Evolutionary conservation across 2,888 invertebrate species (phyloP).

Genomic region (Acleris cristana): DNA sequence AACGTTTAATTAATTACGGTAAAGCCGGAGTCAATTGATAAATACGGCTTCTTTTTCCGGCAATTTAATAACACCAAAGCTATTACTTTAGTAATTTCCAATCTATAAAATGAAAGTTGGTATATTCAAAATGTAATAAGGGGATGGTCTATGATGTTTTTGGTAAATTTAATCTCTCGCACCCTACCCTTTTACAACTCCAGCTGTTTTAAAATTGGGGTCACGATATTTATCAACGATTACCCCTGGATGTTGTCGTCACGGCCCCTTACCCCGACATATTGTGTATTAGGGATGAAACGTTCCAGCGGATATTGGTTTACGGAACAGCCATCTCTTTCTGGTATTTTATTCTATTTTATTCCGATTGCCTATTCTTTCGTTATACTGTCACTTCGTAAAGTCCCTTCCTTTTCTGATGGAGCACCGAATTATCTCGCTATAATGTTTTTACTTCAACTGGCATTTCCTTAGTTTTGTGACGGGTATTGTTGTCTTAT

Average conservation of each 20-base stretch:
- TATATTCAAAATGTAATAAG: background rate
- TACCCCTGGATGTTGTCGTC: conserved; percentile 33
- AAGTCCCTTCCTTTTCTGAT: conserved; percentile 21
- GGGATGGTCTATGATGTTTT: conserved; percentile 12
- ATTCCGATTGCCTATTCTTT: conserved; percentile 26
- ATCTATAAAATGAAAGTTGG: background rate
- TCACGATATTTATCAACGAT: conserved; percentile 34
- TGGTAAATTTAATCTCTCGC: conserved; percentile 20
- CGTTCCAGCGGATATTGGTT: conserved; percentile 32
- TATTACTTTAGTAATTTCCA: background rate
- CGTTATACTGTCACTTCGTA: conserved; percentile 21
- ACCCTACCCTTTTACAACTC: conserved; percentile 22
- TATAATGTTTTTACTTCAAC: conserved; percentile 4
- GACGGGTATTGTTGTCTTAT: conserved; percentile 11
- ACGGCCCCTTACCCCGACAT: conserved; percentile 24
- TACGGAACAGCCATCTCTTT: conserved; percentile 13
- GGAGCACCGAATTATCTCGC: conserved; percentile 12
- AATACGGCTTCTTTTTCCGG: conserved; percentile 2
- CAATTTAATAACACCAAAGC: background rate
- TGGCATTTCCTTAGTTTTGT: conserved; percentile 3
- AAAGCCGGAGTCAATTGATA: conserved; percentile 3
- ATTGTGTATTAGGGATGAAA: conserved; percentile 35
- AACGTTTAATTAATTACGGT: conserved; percentile 12
- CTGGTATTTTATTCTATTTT: conserved; percentile 26
- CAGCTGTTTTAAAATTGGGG: conserved; percentile 36